Evolutionary conservation across 2,113 vertebrate species (phyloP), one percentile per base, ranked within the genome.

Genomic region (Spea multiplicata): DNA sequence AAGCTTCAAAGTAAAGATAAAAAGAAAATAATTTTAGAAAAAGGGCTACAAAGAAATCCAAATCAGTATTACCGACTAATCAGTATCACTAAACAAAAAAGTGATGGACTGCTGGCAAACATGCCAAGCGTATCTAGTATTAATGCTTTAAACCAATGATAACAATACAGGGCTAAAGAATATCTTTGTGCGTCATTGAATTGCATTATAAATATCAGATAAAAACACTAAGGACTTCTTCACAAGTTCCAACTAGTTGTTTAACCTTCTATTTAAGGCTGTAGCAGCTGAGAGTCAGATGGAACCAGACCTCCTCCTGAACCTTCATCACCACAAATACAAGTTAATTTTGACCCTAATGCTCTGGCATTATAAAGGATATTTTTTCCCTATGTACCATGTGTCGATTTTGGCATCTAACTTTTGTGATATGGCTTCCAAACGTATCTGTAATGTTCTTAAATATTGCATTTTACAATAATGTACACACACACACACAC

Each of bases 221-320:
- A 55, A 67, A 79, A 79, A 62, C 53, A 8, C 77, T 48, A 44
- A 5, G 71, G 49, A 66, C 50, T 70, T 59, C 62, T 66, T 67
- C 16, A 72, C 77, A 79, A 79, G 77, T 73, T 67, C 77, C 46
- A 57, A 79, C 77, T 73, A 55, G 70, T 72, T 73, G 47, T 30
- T 79, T 66, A 66, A n/a, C 12, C 62, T 46, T 73, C 77, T 79
- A 79, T 79, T 79, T 79, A 59, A 53, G 70, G 77, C 13, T 65
- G 44, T 16, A 73, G 62, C 77, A 79, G 77, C 77, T 79, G 70
- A 50, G 71, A 79, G 57, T 73, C 62, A 66, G 48, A 50, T 50
- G 17, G n/a, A 16, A 4, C 30, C n/a, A 17, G 30, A 30, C 61
- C 61, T 64, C 61, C 61, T 17, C 61, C 17, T 7, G 9, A 64